phyloP scores from a whole-genome alignment of 2,888 invertebrate species.

The Agonopterix heracliana region DNA sequence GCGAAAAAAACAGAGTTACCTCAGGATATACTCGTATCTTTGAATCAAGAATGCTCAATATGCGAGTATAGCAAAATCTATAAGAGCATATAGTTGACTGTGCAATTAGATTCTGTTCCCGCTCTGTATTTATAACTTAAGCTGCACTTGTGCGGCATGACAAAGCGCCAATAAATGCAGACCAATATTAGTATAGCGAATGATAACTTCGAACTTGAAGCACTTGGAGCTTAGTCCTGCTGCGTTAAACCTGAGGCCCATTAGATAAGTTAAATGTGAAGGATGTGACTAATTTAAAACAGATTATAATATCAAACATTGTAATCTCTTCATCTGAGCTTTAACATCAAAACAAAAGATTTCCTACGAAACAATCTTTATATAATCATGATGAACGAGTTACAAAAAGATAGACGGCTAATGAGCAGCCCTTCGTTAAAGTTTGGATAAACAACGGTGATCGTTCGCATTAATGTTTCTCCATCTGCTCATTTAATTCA shows the following conservation, averaged over 20 bases:
- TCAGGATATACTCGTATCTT: no score
- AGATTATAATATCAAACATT: no score
- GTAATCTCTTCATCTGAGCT: background rate
- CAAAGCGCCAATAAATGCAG: conserved; percentile 9
- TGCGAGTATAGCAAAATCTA: no score
- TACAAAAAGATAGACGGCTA: conserved; percentile 17
- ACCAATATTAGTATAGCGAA: conserved; percentile 9
- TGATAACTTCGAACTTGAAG: background rate
- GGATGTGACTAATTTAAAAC: no score
- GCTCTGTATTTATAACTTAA: conserved; percentile 2
- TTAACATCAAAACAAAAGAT: conserved; percentile 10
- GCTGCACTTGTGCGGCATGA: conserved; percentile 3
- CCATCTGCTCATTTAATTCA: conserved; percentile 27
- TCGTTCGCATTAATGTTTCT: conserved; percentile 27
- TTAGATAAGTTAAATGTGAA: no score
- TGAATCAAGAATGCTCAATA: no score
- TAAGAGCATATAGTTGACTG: no score
- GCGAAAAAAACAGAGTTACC: no score
- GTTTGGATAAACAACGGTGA: conserved; percentile 34
- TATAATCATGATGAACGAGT: conserved; percentile 15
- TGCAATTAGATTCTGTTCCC: background rate
- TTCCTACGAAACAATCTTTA: conserved; percentile 4
- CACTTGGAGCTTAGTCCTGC: no score
- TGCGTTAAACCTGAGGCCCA: no score
- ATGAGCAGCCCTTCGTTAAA: conserved; percentile 29